Percentiles rank a stretch among this genome's conserved stretches.
These are phyloP conservation scores for Cyphomyrus discorhynchus DNA, from an alignment of 2,113 vertebrate species.

Conservation along the genomic window DNA sequence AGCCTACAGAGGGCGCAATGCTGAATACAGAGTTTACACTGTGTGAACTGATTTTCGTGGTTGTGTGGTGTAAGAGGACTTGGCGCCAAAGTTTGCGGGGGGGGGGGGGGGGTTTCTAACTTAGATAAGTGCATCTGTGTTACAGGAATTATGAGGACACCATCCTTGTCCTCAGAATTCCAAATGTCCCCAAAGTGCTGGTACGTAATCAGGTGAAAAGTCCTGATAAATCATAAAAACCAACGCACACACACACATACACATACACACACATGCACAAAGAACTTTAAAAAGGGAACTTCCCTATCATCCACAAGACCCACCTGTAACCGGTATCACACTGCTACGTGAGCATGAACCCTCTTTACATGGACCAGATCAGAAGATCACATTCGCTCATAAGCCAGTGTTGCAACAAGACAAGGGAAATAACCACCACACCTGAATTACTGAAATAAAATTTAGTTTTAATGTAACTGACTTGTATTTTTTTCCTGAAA, in stretches of 20 bases:
- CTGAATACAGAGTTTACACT: neutral
- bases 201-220: neutral
- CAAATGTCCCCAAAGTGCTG: neutral
- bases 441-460: too few species aligned
- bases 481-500: too few species aligned
- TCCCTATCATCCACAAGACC: too few species aligned
- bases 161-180: neutral
- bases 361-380: too few species aligned
- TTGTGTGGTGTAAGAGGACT: neutral
- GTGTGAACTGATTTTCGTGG: neutral
- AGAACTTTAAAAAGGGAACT: too few species aligned
- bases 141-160: neutral
- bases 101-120: neutral
- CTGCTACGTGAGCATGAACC: too few species aligned
- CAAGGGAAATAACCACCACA: too few species aligned
- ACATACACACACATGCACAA: too few species aligned
- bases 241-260: neutral
- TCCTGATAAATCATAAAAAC: neutral
- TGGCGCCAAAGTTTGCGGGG: neutral
- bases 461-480: too few species aligned
- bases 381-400: too few species aligned
- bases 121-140: neutral
- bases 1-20: neutral
- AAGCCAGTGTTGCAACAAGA: too few species aligned
- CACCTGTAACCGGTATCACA: too few species aligned